A percentile compares a stretch with the other conserved stretches of the same genome.
Evolutionary conservation across 2,888 invertebrate species (phyloP).

Genomic region (Gymnosoma rotundatum): DNA sequence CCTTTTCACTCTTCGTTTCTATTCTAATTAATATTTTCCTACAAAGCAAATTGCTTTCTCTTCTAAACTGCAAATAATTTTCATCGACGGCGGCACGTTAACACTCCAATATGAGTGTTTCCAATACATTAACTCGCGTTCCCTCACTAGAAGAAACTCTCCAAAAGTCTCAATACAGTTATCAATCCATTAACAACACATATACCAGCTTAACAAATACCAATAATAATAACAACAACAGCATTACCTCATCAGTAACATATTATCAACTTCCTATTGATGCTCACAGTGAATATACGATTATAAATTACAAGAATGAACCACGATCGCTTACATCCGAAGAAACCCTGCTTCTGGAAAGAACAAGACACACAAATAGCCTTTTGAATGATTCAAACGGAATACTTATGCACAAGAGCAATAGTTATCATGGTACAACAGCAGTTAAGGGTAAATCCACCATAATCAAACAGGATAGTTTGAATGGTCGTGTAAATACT

Average conservation of each 20-base stretch:
- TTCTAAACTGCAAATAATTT: constrained; percentile 8
- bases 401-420: constrained; percentile 74
- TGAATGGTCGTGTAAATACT: constrained; percentile 74
- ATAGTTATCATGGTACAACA: constrained; percentile 72
- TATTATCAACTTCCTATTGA: constrained; percentile 66
- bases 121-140: constrained; percentile 67
- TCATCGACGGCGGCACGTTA: background rate
- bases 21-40: constrained; percentile 15
- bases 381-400: constrained; percentile 28
- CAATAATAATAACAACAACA: constrained; percentile 52
- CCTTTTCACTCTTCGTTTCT: constrained; percentile 21
- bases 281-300: constrained; percentile 37
- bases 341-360: constrained; percentile 59
- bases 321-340: constrained; percentile 44
- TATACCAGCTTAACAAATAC: constrained; percentile 18
- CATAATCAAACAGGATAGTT: constrained; percentile 69
- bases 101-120: constrained; percentile 64
- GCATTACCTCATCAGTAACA: constrained; percentile 58
- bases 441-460: constrained; percentile 69
- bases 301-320: constrained; percentile 56
- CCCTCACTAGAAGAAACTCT: constrained; percentile 62
- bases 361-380: constrained; percentile 13
- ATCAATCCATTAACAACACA: constrained; percentile 36
- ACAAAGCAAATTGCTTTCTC: constrained; percentile 8
- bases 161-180: constrained; percentile 58